Base-by-base conservation (phyloP, 2,113 vertebrate genomes). In the Trochalopteron elliotii region DNA sequence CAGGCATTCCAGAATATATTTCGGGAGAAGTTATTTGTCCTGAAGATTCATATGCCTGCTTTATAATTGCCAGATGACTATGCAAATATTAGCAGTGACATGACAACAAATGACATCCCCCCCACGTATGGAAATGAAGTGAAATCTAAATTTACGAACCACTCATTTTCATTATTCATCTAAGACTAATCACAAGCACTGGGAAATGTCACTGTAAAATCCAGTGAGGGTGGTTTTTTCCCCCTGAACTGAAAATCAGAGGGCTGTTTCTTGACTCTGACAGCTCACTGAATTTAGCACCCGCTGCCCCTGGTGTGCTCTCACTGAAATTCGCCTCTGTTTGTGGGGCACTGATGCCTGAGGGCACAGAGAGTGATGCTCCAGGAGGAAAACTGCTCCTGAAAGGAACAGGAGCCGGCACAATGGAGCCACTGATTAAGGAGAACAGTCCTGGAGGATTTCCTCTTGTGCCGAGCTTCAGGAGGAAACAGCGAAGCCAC, bases 371-470 rank as follows among this genome's bases (percentile, higher is more conserved):
- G 55, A 11, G n/a, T 0, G 8, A 90, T 75, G 65, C 64, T 79
- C 76, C 85, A 61, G 6, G 5, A 81, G 27, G 11, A 86, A 45
- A 70, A 3, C 21, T 47, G 90, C 90, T 75, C 59, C 27, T 60
- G 83, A 42, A 68, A 64, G 88, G 88, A 90, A 45, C 83, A 79
- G 86, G 7, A 65, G 71, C 82, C 53, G 24, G 88, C 94, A 96
- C 93, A 94, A 45, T 68, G 90, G 90, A 97, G 93, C 94, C 94
- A 40, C 44, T 92, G 90, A 96, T 94, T 83, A 90, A 39, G 84
- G 55, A 87, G 80, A 96, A 96, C 94, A 96, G 93, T 93, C 86
- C 77, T 71, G 80, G 92, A 96, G 92, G 88, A 94, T 96, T 97
- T 97, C 96, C 96, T 96, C 40, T 94, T 49, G 8, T 92, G 94